Evolutionary conservation across 2,888 invertebrate genomes (phyloP).

Genomic region (Anorthoa munda): DNA sequence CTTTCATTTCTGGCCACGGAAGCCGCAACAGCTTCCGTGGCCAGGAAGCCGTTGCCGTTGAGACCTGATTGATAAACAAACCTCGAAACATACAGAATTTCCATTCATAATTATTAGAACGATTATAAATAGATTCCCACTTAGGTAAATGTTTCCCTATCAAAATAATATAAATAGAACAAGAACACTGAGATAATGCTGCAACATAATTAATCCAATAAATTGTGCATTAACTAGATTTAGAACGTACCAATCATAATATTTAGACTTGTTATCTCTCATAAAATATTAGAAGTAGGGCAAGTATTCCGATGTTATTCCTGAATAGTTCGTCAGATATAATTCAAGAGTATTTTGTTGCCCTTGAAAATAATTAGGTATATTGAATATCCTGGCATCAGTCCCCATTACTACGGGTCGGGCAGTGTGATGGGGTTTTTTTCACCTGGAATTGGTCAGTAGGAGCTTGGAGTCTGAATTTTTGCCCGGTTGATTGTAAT

Average conservation of each 20-base stretch:
- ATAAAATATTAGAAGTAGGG: slow-evolving; percentile 12
- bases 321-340: slow-evolving; percentile 1
- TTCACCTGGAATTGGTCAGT: no score
- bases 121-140: neutral
- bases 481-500: no score
- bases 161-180: neutral
- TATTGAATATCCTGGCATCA: neutral
- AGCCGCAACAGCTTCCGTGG: no score
- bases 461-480: no score
- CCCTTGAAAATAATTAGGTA: neutral
- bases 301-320: slow-evolving; percentile 1
- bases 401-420: neutral
- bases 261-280: slow-evolving; percentile 7
- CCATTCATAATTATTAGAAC: neutral
- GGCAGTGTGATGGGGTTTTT: no score
- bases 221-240: slow-evolving; percentile 6
- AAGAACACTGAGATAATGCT: neutral
- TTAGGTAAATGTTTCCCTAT: neutral
- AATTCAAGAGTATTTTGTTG: neutral
- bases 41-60: no score
- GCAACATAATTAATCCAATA: neutral
- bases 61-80: no score
- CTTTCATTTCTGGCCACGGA: no score
- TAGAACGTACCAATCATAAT: slow-evolving; percentile 8
- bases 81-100: no score